Evolutionary conservation across 2,113 vertebrate species (phyloP).

Genomic region (Ammodytes marinus): DNA sequence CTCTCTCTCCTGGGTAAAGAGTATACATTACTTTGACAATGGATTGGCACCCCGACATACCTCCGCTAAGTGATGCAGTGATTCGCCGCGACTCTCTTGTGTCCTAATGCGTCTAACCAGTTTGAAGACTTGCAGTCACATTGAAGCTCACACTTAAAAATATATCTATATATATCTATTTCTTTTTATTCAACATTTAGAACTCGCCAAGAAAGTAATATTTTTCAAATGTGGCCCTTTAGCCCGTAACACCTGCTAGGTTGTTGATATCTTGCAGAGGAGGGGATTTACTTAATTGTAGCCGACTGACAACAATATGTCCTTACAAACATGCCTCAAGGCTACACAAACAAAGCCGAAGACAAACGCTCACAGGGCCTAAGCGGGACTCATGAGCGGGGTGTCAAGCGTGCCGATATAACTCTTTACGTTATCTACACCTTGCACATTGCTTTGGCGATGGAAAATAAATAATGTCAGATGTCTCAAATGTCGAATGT

Average conservation of each 20-base stretch:
- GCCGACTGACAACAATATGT: slow-evolving; percentile 49
- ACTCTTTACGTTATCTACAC: slow-evolving; percentile 27
- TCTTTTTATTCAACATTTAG: neutral
- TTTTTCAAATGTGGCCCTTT: slow-evolving; percentile 14
- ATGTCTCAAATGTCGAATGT: neutral
- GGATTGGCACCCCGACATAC: slow-evolving; percentile 11
- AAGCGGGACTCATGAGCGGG: slow-evolving; percentile 24
- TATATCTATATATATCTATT: neutral
- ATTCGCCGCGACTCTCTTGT: slow-evolving; percentile 52
- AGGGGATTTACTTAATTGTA: slow-evolving; percentile 43
- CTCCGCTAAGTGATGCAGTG: neutral
- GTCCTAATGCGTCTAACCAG: slow-evolving; percentile 8
- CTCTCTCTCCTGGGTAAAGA: slow-evolving; percentile 48
- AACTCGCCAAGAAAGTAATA: neutral
- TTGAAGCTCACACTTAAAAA: slow-evolving; percentile 10
- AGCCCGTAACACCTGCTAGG: neutral
- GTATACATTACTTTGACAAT: slow-evolving; percentile 16
- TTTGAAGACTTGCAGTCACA: slow-evolving; percentile 15
- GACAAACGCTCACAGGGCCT: slow-evolving; percentile 39
- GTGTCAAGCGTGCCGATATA: slow-evolving; percentile 50
- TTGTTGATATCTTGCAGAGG: slow-evolving; percentile 23
- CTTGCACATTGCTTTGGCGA: slow-evolving; percentile 39
- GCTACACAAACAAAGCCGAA: slow-evolving; percentile 61
- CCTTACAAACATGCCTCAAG: slow-evolving; percentile 50
- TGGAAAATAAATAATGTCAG: neutral